These are phyloP conservation scores for Protomyctophum bolini DNA, from an alignment of 2,113 vertebrate genomes.

Conservation along the genomic window DNA sequence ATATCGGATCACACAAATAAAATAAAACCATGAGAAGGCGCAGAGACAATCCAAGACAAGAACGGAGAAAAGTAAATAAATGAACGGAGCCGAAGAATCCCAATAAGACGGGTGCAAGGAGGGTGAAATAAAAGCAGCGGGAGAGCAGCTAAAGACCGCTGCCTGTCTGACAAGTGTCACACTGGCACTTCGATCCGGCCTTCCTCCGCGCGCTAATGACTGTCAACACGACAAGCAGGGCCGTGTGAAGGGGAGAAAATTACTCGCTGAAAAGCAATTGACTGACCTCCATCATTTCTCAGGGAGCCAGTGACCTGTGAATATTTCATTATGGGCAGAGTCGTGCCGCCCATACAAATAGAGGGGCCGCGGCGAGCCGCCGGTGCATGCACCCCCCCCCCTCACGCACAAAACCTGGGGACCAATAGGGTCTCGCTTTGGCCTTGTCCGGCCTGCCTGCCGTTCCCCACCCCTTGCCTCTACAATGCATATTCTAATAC, in stretches of 20 bases:
- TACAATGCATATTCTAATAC: constrained; percentile 35
- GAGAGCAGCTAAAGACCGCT: constrained; percentile 70
- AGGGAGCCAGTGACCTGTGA: constrained; percentile 84
- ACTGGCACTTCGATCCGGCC: constrained; percentile 75
- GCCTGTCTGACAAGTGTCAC: constrained; percentile 79
- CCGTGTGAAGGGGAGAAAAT: constrained; percentile 85
- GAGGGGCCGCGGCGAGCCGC: constrained; percentile 27
- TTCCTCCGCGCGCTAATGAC: constrained; percentile 83
- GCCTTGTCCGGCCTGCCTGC: background rate
- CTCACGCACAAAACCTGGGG: background rate
- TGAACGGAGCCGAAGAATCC: constrained; percentile 40
- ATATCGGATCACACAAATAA: no score
- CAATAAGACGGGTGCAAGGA: constrained; percentile 38
- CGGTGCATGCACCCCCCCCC: no score
- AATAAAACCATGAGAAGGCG: background rate
- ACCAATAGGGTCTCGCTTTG: constrained; percentile 30
- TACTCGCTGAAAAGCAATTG: constrained; percentile 95
- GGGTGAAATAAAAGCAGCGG: background rate
- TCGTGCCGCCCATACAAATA: constrained; percentile 86
- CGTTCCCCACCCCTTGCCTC: constrained; percentile 24
- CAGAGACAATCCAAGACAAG: constrained; percentile 39
- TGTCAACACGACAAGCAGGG: constrained; percentile 84
- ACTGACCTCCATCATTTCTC: constrained; percentile 95
- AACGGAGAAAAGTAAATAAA: constrained; percentile 6
- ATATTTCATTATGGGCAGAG: constrained; percentile 94